These are phyloP conservation scores for Diabrotica balteata DNA, from an alignment of 2,888 invertebrate genomes.

Conservation along the genomic window DNA sequence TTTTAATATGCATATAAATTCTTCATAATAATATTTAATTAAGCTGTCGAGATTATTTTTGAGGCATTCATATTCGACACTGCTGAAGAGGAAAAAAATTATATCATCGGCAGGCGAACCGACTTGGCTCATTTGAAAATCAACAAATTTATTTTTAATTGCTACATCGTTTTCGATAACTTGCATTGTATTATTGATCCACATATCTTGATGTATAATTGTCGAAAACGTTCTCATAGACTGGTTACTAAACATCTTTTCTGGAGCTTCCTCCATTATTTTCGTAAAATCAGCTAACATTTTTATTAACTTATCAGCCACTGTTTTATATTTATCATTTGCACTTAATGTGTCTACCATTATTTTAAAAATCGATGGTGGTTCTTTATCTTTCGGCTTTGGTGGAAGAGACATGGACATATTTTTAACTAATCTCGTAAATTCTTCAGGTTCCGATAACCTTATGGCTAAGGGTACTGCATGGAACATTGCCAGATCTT, in stretches of 20 bases:
- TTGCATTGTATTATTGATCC: slow-evolving; percentile 24
- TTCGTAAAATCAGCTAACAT: too few relatives aligned
- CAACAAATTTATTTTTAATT: slow-evolving; percentile 10
- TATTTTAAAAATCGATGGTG: too few relatives aligned
- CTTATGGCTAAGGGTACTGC: slow-evolving; percentile 63
- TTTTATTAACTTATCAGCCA: too few relatives aligned
- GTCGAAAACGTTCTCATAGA: slow-evolving; percentile 59
- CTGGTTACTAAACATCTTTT: neutral
- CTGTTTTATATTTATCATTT: too few relatives aligned
- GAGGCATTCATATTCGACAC: slow-evolving; percentile 12
- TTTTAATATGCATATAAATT: slow-evolving; percentile 2
- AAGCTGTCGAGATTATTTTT: slow-evolving; percentile 6
- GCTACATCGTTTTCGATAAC: slow-evolving; percentile 2
- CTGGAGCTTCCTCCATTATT: too few relatives aligned
- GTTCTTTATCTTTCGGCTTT: too few relatives aligned
- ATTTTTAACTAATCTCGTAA: neutral
- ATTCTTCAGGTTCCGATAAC: slow-evolving; percentile 27
- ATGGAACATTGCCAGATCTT: slow-evolving; percentile 62
- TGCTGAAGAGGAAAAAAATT: slow-evolving; percentile 14
- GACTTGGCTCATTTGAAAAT: slow-evolving; percentile 17
- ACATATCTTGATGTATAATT: slow-evolving; percentile 9
- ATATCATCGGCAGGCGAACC: slow-evolving; percentile 1
- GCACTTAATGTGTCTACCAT: neutral
- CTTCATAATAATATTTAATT: slow-evolving; percentile 17
- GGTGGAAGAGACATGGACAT: too few relatives aligned